phyloP scores from a whole-genome alignment of 2,888 invertebrate species.

The Julus scandinavius region DNA sequence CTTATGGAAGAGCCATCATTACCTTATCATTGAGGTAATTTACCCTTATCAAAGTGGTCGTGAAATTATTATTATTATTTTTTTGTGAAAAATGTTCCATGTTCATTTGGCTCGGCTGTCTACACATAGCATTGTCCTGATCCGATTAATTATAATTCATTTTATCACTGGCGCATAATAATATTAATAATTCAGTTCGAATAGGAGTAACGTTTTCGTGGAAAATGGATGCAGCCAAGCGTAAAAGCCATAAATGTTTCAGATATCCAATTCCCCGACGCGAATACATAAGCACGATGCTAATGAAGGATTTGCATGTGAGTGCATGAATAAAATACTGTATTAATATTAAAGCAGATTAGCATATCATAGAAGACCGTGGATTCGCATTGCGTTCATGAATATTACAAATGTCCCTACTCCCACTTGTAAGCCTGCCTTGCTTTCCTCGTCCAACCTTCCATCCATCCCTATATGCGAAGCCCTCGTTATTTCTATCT shows the following conservation, averaged over 20 bases:
- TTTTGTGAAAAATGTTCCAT: too few species aligned
- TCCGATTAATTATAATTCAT: conserved; percentile 24
- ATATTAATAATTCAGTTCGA: conserved; percentile 24
- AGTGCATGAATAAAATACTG: conserved; percentile 33
- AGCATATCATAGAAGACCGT: conserved; percentile 17
- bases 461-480: not conserved
- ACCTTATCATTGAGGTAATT: too few species aligned
- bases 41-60: too few species aligned
- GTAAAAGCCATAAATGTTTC: conserved; percentile 33
- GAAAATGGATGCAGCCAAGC: conserved; percentile 22
- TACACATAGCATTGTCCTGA: conserved; percentile 33
- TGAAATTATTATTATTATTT: too few species aligned
- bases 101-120: not conserved
- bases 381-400: conserved; percentile 33
- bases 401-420: conserved; percentile 9
- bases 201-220: not conserved
- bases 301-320: conserved; percentile 21
- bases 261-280: conserved; percentile 25
- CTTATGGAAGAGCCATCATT: too few species aligned
- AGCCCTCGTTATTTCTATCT: not conserved
- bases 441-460: conserved; percentile 16
- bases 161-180: conserved; percentile 33
- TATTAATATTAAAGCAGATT: conserved; percentile 33
- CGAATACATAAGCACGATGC: conserved; percentile 33
- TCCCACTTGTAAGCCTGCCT: not conserved